A percentile compares a stretch with the other conserved stretches of the same genome.
Conservation (phyloP, 2,113 vertebrate species). For the Neogale vison region DNA sequence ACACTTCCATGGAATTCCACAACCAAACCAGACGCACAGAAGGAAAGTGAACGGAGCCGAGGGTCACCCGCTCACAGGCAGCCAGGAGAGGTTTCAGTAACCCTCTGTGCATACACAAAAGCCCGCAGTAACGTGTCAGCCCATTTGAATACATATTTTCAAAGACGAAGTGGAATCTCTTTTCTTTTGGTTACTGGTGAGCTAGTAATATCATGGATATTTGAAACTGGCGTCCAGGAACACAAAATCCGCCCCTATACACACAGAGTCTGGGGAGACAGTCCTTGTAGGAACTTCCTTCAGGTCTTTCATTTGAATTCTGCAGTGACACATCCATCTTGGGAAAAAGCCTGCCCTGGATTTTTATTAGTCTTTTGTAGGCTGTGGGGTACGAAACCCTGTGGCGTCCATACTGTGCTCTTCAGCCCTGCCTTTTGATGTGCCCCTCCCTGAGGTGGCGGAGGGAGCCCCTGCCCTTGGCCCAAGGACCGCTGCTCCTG, state of each 20-base stretch:
- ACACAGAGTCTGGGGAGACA: not conserved
- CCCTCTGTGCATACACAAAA: not conserved
- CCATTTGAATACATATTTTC: not conserved
- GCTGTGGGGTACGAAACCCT: not conserved
- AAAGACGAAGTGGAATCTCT: not conserved
- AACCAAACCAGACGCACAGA: not conserved
- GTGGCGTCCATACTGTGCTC: not conserved
- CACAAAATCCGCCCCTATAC: not conserved
- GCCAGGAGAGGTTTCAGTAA: not conserved
- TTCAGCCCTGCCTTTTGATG: not conserved
- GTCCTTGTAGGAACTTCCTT: not conserved
- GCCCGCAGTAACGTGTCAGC: not conserved
- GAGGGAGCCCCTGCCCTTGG: not conserved
- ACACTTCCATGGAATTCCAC: not conserved
- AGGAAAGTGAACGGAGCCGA: not conserved
- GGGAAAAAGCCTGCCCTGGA: conserved; percentile 44
- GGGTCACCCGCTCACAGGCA: not conserved
- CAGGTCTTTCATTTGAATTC: not conserved
- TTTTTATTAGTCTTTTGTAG: conserved; percentile 2
- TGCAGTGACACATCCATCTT: not conserved
- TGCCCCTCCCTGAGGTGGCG: fast-evolving
- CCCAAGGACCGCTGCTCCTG: not conserved
- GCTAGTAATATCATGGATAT: fast-evolving
- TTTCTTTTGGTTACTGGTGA: not conserved
- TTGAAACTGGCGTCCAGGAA: not conserved